phyloP scores from a whole-genome alignment of 2,797 vertebrate genomes.

The Diceros bicornis region DNA sequence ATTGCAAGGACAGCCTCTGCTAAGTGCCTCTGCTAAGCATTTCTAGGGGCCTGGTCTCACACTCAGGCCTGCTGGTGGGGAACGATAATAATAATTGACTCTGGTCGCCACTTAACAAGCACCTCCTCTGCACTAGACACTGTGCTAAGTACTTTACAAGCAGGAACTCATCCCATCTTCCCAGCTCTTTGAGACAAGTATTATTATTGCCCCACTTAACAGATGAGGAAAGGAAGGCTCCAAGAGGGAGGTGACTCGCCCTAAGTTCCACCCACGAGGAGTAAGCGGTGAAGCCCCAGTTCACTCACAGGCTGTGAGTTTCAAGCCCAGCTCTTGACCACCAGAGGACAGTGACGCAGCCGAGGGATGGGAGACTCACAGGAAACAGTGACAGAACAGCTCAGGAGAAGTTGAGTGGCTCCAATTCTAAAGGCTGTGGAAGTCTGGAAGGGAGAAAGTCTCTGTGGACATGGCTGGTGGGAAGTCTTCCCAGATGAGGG shows the following conservation, averaged over 20 bases:
- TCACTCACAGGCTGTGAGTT: background rate
- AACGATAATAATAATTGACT: background rate
- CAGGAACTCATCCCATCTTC: background rate
- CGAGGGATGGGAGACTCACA: background rate
- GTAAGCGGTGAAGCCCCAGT: background rate
- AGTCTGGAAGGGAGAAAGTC: background rate
- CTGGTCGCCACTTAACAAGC: background rate
- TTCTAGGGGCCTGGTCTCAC: background rate
- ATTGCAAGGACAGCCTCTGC: background rate
- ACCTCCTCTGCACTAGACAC: background rate
- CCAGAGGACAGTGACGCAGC: background rate
- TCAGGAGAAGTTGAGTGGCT: background rate
- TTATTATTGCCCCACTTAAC: background rate
- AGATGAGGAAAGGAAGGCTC: constrained; percentile 5
- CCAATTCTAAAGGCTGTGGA: background rate
- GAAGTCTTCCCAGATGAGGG: background rate
- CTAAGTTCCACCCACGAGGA: background rate
- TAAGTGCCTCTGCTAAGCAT: background rate
- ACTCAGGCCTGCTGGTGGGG: background rate
- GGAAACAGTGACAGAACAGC: background rate
- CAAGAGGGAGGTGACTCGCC: background rate
- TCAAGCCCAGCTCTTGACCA: background rate
- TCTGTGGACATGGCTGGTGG: background rate
- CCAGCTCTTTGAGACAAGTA: background rate
- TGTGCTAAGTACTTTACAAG: background rate